These are phyloP conservation scores for Xenus cinereus DNA, from an alignment of 2,113 vertebrate species.

Conservation along the genomic window DNA sequence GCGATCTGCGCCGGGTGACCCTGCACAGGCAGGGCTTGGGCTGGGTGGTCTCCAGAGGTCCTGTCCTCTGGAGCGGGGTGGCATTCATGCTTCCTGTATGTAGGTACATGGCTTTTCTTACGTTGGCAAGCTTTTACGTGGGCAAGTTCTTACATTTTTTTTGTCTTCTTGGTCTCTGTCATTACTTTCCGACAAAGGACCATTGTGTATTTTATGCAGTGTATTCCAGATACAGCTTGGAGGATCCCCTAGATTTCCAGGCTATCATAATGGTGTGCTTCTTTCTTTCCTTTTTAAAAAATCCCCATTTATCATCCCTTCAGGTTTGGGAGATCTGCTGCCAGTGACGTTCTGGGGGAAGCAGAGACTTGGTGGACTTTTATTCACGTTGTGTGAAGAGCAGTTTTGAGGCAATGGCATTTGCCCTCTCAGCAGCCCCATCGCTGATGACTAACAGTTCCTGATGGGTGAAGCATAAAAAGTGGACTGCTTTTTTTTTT, in stretches of 20 bases:
- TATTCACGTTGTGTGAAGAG: neutral
- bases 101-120: neutral
- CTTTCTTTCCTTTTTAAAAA: neutral
- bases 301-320: neutral
- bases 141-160: neutral
- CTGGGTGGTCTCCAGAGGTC: fast-evolving
- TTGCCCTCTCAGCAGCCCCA: neutral
- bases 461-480: neutral
- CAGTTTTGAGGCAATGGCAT: neutral
- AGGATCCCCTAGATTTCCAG: neutral
- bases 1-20: neutral
- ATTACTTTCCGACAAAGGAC: neutral
- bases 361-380: neutral
- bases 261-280: neutral
- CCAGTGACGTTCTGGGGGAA: neutral
- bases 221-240: neutral
- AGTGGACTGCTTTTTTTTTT: neutral
- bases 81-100: neutral
- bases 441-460: slow-evolving; percentile 52
- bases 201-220: fast-evolving
- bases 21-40: neutral
- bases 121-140: fast-evolving
- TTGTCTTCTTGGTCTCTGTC: neutral
- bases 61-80: neutral
- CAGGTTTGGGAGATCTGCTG: neutral